Base-by-base conservation (phyloP, 2,113 vertebrate species). In the Macaca nemestrina region DNA sequence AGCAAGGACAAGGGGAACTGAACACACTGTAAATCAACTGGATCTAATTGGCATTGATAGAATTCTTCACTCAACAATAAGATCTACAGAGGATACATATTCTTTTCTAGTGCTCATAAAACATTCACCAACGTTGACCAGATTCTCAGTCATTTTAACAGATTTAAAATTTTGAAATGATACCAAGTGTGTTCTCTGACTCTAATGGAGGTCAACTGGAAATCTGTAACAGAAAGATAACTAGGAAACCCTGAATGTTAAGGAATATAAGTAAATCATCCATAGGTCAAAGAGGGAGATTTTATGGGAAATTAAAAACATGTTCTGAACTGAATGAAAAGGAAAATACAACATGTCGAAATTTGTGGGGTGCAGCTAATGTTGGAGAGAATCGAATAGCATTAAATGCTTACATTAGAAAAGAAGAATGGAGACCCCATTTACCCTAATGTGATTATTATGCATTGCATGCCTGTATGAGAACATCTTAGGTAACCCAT, bases 181-280 rank as follows among this genome's bases (percentile, higher is more conserved):
- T n/a, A 45, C 6, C 18, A 73, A 87, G 10, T 90, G 43, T 80
- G 10, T 88, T 80, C 35, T 93, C 40, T 55, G 11, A 59, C 5
- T 32, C 70, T 83, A 90, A 43, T 93, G 6, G 43, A 93, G n/a
- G 96, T 88, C 64, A 85, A 61, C 20, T 72, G n/a, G 78, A 92
- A 91, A 73, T 72, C 18, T 14, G 8, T 50, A 50, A 80, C 7
- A 75, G 40, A 92, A 68, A 78, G 16, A 22, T 50, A 30, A 50
- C 18, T 35, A 68, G 59, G 52, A 78, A 88, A 76, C 57, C 25
- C 20, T 5, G 32, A 82, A 38, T 87, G 43, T 57, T 73, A 59
- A 76, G 27, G n/a, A 55, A 6, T 38, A 32, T 32, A 14, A 52
- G 32, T 57, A 87, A 45, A 38, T 67, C 86, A 30, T 43, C 45